Conservation (phyloP, 2,888 invertebrate genomes). For the Lasius fuliginosus region DNA sequence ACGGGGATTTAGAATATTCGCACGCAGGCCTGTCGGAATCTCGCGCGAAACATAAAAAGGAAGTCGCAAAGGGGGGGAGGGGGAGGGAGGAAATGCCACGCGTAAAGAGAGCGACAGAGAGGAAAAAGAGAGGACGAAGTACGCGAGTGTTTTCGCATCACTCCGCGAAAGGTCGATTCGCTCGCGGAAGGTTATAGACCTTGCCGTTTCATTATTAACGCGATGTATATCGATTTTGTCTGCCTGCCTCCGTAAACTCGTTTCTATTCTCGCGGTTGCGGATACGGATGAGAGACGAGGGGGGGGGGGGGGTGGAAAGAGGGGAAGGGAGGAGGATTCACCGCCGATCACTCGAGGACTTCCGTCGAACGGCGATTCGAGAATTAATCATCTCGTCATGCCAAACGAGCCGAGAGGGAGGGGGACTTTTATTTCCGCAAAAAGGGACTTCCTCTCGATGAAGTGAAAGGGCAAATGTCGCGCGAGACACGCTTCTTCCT, state of each 20-base stretch:
- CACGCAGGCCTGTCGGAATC: background rate
- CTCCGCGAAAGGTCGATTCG: conserved; percentile 59
- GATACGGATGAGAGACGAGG: conserved; percentile 13
- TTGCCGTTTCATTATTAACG: conserved; percentile 81
- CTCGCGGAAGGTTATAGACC: conserved; percentile 81
- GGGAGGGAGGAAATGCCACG: background rate
- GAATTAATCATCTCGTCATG: conserved; percentile 27
- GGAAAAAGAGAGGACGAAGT: background rate
- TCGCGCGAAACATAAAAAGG: background rate
- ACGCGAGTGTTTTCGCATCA: conserved; percentile 60
- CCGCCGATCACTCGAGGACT: background rate
- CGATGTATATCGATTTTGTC: conserved; percentile 81
- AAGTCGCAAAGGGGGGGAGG: background rate
- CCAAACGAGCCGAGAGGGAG: background rate
- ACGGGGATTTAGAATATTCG: background rate
- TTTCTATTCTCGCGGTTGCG: conserved; percentile 68
- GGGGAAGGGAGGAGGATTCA: too few relatives aligned
- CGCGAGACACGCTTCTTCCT: conserved; percentile 1
- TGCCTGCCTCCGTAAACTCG: conserved; percentile 78
- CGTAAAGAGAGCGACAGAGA: background rate
- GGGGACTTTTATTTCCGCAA: conserved; percentile 17
- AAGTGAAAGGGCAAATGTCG: background rate
- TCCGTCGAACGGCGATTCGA: background rate
- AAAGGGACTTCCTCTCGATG: background rate
- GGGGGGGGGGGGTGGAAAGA: background rate